These are phyloP conservation scores for Drosophila paulistorum DNA, from an alignment of 1,140 invertebrate genomes.

Conservation along the genomic window DNA sequence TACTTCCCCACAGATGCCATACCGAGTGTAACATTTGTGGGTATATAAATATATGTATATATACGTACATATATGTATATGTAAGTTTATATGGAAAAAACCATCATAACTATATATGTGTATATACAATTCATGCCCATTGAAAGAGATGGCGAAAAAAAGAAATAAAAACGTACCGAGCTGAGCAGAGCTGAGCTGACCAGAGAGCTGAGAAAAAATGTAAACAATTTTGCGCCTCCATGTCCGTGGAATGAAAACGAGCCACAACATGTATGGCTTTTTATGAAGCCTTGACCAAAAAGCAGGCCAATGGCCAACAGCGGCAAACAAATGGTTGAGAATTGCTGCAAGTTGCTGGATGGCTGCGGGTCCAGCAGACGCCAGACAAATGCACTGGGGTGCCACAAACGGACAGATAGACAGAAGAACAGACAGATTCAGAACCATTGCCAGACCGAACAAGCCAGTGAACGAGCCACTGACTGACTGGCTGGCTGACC, in stretches of 20 bases:
- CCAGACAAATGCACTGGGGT: conserved; percentile 77
- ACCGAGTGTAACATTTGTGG: conserved; percentile 57
- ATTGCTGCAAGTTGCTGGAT: neutral
- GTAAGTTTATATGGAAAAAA: conserved; percentile 8
- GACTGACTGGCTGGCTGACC: conserved; percentile 31
- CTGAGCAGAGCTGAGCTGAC: conserved; percentile 25
- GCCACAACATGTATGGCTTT: conserved; percentile 58
- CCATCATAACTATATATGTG: conserved; percentile 67
- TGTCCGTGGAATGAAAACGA: conserved; percentile 18
- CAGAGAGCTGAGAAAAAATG: conserved; percentile 60
- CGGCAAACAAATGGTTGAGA: conserved; percentile 56
- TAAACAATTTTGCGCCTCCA: conserved; percentile 67
- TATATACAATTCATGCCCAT: conserved; percentile 44
- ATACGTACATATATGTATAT: conserved; percentile 45
- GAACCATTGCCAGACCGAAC: neutral
- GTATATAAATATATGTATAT: conserved; percentile 44
- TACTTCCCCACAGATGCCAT: conserved; percentile 5
- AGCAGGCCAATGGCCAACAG: conserved; percentile 67
- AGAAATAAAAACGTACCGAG: conserved; percentile 28
- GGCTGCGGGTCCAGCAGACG: conserved; percentile 36
- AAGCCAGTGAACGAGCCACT: neutral
- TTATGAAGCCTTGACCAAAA: conserved; percentile 71
- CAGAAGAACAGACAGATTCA: neutral
- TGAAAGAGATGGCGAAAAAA: conserved; percentile 21
- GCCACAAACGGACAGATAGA: conserved; percentile 67